Percentiles rank a stretch among this genome's conserved stretches.
Conservation (phyloP, 1,140 invertebrate genomes). For the Sogatella furcifera region DNA sequence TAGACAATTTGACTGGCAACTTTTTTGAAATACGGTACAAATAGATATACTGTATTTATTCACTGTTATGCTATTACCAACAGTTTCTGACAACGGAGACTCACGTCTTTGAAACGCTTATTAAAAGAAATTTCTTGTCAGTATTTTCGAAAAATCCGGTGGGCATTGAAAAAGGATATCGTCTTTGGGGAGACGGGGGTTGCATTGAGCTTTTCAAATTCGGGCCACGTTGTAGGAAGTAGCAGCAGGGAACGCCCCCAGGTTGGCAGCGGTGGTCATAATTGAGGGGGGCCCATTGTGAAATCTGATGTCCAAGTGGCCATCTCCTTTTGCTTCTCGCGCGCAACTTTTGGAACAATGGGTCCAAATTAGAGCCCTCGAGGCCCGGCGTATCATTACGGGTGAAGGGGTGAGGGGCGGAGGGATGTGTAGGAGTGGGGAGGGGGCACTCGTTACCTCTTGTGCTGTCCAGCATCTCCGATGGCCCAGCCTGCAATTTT, state of each 20-base stretch:
- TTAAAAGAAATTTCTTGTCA: too few relatives aligned
- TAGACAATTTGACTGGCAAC: too few relatives aligned
- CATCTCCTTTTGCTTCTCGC: neutral
- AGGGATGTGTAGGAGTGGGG: too few relatives aligned
- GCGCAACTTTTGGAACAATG: conserved; percentile 1
- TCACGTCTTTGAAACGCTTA: too few relatives aligned
- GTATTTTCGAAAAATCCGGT: too few relatives aligned
- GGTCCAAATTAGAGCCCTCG: neutral
- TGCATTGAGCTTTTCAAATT: neutral
- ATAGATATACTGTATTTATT: too few relatives aligned
- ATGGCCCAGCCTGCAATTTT: neutral
- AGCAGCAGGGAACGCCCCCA: neutral
- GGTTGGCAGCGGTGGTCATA: neutral
- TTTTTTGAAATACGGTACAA: too few relatives aligned
- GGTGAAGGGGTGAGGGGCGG: too few relatives aligned
- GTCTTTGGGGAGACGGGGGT: too few relatives aligned
- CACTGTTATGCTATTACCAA: too few relatives aligned
- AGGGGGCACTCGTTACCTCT: neutral
- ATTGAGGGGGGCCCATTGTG: neutral
- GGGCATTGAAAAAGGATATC: too few relatives aligned
- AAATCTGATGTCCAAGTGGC: conserved; percentile 1
- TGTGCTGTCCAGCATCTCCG: neutral
- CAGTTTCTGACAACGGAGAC: too few relatives aligned
- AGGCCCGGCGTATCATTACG: neutral
- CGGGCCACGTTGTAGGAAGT: neutral